Conservation (phyloP, 2,113 vertebrate genomes). For the Sapayoa aenigma region DNA sequence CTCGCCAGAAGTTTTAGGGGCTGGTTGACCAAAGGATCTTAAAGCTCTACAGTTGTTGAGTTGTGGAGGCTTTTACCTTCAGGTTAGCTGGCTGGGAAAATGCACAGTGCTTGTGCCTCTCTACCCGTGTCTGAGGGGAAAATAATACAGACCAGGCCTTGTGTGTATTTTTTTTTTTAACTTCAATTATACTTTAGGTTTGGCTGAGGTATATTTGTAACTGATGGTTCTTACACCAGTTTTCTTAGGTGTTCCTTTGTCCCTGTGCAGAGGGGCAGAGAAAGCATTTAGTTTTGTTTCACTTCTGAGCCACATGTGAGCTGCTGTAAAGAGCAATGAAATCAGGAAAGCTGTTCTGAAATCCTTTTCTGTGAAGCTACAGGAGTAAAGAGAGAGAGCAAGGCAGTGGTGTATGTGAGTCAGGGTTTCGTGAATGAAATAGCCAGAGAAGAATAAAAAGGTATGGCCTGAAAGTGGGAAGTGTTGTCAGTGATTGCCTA, state of each 20-base stretch:
- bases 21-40: neutral
- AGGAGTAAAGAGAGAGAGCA: neutral
- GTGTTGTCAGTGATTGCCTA: neutral
- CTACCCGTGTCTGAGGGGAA: neutral
- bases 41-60: neutral
- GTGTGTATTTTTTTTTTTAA: neutral
- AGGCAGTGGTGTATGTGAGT: neutral
- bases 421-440: neutral
- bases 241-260: conserved; percentile 10
- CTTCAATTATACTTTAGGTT: neutral
- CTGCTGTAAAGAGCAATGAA: neutral
- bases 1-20: neutral
- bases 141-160: neutral
- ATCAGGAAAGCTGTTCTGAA: neutral
- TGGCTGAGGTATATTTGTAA: neutral
- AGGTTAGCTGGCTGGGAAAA: neutral
- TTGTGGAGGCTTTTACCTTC: conserved; percentile 12
- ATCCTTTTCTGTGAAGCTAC: neutral
- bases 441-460: neutral
- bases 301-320: neutral
- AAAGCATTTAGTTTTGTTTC: conserved; percentile 17
- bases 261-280: neutral
- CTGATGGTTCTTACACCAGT: neutral
- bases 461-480: neutral
- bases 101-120: fast-evolving